A percentile compares a stretch with the other conserved stretches of the same genome.
Conservation (phyloP, 2,888 invertebrate genomes). For the Thera britannica region DNA sequence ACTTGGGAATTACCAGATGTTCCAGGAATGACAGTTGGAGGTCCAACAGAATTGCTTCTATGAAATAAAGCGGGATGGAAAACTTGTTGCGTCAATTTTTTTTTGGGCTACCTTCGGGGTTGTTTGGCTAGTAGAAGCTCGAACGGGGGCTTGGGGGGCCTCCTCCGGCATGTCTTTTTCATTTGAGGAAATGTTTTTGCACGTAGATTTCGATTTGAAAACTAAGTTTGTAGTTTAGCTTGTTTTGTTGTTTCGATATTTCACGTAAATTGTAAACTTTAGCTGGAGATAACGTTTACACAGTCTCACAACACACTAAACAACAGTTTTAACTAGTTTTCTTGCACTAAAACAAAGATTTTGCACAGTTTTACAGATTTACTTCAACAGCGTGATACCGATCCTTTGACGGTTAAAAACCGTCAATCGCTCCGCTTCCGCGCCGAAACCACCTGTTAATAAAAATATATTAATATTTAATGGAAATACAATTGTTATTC, state of each 20-base stretch:
- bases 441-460: no score
- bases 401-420: no score
- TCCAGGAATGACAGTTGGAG: no score
- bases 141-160: neutral
- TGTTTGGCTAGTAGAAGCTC: slow-evolving; percentile 3
- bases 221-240: neutral
- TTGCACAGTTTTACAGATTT: neutral
- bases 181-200: neutral
- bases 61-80: slow-evolving; percentile 1
- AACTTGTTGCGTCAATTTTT: slow-evolving; percentile 2
- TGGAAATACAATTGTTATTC: no score
- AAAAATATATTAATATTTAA: no score
- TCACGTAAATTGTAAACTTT: neutral
- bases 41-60: no score
- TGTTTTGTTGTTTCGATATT: neutral
- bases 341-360: neutral
- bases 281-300: neutral
- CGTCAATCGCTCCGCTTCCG: no score
- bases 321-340: neutral
- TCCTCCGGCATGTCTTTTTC: neutral
- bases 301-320: neutral
- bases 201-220: no score
- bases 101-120: neutral
- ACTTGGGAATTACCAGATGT: no score
- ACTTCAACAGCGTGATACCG: neutral